Evolutionary conservation across 2,797 vertebrate genomes (phyloP).

Genomic region (Strix occidentalis): DNA sequence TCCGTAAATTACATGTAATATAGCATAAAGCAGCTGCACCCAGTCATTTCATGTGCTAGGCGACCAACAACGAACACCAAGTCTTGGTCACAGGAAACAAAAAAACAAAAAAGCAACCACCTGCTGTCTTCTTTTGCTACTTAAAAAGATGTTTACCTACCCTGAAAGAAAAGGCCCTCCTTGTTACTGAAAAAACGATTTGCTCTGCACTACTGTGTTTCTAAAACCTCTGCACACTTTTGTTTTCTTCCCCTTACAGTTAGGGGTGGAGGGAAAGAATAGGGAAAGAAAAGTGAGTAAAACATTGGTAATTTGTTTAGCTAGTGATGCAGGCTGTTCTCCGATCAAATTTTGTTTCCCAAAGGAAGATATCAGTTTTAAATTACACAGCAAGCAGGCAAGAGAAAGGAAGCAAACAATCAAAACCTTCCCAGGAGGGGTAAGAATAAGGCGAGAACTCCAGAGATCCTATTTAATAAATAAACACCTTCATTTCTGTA

Average conservation of each 20-base stretch:
- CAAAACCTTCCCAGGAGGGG: constrained; percentile 78
- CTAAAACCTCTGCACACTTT: background rate
- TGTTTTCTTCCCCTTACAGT: background rate
- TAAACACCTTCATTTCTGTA: constrained; percentile 85
- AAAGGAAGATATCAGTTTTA: constrained; percentile 77
- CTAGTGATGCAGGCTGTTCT: constrained; percentile 74
- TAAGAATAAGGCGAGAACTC: constrained; percentile 66
- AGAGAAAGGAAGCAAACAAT: constrained; percentile 78
- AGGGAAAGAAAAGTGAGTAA: constrained; percentile 72
- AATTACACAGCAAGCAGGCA: constrained; percentile 79
- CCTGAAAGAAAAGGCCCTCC: background rate
- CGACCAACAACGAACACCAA: background rate
- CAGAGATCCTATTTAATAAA: constrained; percentile 84
- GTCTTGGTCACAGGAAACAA: background rate
- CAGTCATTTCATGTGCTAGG: no score
- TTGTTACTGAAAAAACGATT: constrained; percentile 15
- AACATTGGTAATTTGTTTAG: constrained; percentile 81
- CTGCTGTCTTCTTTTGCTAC: background rate
- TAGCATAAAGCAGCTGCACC: background rate
- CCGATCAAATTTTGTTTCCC: constrained; percentile 82
- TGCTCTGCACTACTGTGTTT: background rate
- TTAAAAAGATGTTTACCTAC: background rate
- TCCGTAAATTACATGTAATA: background rate
- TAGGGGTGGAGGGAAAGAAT: background rate
- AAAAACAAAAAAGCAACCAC: background rate